Evolutionary conservation across 1,140 invertebrate genomes (phyloP), one percentile per base, ranked within the genome.

Genomic region (Dufourea novaeangliae): DNA sequence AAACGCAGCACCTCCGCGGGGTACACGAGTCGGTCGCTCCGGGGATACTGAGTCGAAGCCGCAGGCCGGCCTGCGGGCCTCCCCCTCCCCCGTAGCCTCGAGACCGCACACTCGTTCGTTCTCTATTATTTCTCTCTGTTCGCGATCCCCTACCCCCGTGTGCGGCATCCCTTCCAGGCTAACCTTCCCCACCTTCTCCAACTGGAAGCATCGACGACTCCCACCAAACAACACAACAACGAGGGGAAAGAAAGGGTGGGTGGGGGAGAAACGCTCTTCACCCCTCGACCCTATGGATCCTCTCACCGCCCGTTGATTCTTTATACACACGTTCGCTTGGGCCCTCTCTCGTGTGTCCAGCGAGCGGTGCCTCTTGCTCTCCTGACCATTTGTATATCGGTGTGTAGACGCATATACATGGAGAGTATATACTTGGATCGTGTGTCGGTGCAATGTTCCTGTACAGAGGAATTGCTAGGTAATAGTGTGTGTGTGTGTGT

Each of bases 51-150:
- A 92, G 88, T 85, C 81, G 88, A 82, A 91, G 91, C 92, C 91
- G 89, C 91, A 77, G 92, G 91, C 92, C 91, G 91, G 90, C 92
- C 92, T 92, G 88, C 91, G 90, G 90, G 92, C 90, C 88, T 90
- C 90, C 91, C 90, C 89, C 82, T 74, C 62, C 75, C 63, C 72
- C 52, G n/a, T 41, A n/a, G 71, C 2, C 11, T 39, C n/a, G n/a
- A n/a, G 27, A 11, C 32, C 52, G n/a, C 34, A 29, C 72, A 73
- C 71, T 75, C 64, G 10, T 52, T 50, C 79, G 79, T 56, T 44
- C 59, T 77, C 62, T 62, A 82, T 82, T 56, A 37, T 64, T 39
- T 63, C 37, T 66, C 73, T 39, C 52, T 25, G 5, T 1, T 14
- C 54, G 20, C 46, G 2, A 56, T 72, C 52, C 73, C 57, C 39